A percentile compares a stretch with the other conserved stretches of the same genome.
These are phyloP conservation scores for Chloroceryle aenea DNA, from an alignment of 2,113 vertebrate species.

Conservation along the genomic window DNA sequence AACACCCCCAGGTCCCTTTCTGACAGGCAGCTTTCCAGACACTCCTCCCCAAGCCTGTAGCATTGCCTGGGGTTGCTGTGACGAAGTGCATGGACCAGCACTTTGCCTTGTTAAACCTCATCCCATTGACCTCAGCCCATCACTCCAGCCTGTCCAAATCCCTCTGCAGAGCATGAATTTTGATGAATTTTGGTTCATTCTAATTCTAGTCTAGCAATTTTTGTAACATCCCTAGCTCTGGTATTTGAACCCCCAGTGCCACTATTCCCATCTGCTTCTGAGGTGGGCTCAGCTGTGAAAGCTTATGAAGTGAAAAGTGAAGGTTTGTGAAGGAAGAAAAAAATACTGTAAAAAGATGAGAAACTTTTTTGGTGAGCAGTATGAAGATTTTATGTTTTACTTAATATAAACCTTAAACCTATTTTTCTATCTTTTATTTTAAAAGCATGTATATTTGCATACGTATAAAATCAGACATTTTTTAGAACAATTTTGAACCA, in stretches of 20 bases:
- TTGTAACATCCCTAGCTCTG: background rate
- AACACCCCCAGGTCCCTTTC: too few species aligned
- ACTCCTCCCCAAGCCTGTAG: too few species aligned
- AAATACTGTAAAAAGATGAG: background rate
- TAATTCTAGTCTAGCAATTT: background rate
- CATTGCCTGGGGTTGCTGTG: too few species aligned
- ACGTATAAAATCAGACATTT: accelerated
- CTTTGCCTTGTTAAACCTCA: too few species aligned
- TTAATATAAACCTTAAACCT: background rate
- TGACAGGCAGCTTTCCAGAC: too few species aligned
- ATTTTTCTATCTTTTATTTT: background rate
- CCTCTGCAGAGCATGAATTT: too few species aligned
- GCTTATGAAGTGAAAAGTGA: background rate
- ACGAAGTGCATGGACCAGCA: too few species aligned
- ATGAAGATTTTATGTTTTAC: background rate
- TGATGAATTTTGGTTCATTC: background rate
- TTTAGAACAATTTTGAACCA: background rate
- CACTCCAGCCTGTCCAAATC: too few species aligned
- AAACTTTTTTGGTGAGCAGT: background rate
- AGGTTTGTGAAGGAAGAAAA: background rate
- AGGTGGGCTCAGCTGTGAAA: background rate
- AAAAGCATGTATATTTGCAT: accelerated
- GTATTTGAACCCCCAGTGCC: background rate
- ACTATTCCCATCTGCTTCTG: background rate
- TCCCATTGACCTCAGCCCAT: too few species aligned